Evolutionary conservation across 2,113 vertebrate genomes (phyloP).

Genomic region (Pyrgilauda ruficollis): DNA sequence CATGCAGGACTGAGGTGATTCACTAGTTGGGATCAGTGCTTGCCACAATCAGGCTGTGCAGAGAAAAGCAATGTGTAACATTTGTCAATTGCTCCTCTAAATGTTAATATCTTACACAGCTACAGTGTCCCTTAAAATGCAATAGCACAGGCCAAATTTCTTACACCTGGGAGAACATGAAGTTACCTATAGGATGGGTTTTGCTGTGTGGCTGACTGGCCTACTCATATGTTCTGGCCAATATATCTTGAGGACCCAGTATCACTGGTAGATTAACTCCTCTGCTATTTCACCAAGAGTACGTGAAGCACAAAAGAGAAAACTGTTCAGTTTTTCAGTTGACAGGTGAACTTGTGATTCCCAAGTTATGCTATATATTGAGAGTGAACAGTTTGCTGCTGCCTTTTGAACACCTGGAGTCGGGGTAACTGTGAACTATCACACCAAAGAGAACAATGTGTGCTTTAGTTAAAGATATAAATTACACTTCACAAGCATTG

Average conservation of each 20-base stretch:
- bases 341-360: not conserved
- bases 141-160: not conserved
- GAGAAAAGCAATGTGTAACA: not conserved
- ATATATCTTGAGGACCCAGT: accelerated
- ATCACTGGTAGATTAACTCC: not conserved
- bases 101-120: not conserved
- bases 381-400: not conserved
- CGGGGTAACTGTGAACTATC: not conserved
- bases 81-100: not conserved
- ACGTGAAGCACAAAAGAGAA: accelerated
- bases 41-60: not conserved
- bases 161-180: not conserved
- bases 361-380: too few species aligned
- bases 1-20: not conserved
- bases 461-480: not conserved
- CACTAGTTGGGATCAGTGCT: not conserved
- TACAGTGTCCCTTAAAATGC: not conserved
- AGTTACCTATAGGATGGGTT: not conserved
- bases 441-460: not conserved
- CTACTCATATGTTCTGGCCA: not conserved
- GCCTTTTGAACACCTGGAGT: not conserved
- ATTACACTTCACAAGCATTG: not conserved
- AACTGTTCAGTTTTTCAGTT: not conserved
- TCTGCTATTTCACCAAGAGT: not conserved
- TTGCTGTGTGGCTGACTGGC: not conserved